Conservation (phyloP, 1,140 invertebrate genomes). For the Panonychus citri region DNA sequence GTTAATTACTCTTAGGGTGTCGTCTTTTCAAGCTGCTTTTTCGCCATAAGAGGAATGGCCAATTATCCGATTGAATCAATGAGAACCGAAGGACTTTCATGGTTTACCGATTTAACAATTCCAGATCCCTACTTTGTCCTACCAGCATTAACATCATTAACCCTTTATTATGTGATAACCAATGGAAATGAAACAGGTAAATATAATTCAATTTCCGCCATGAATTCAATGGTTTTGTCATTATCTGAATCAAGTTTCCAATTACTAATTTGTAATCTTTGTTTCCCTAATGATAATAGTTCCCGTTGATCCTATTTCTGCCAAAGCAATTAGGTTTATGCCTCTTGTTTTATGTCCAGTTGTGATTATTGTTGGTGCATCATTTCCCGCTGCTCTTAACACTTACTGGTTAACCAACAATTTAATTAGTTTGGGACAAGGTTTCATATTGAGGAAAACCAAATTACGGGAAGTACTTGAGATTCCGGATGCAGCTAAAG, state of each 20-base stretch:
- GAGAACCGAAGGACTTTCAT: constrained; percentile 60
- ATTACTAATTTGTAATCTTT: too few species aligned
- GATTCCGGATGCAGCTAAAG: too few species aligned
- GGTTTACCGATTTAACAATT: constrained; percentile 77
- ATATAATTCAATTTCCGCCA: neutral
- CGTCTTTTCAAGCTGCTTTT: constrained; percentile 29
- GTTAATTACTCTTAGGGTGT: too few species aligned
- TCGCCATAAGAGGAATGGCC: constrained; percentile 57
- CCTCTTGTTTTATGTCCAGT: neutral
- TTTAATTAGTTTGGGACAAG: constrained; percentile 61
- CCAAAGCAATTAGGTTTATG: neutral
- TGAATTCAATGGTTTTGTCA: too few species aligned
- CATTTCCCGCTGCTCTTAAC: constrained; percentile 41
- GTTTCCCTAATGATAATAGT: too few species aligned
- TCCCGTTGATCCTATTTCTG: neutral
- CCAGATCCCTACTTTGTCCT: constrained; percentile 69
- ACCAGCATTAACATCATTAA: constrained; percentile 56
- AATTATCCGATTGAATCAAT: constrained; percentile 65
- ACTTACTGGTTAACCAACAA: constrained; percentile 78
- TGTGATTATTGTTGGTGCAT: constrained; percentile 10
- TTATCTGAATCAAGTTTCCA: too few species aligned
- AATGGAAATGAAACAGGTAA: constrained; percentile 21
- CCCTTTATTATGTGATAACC: constrained; percentile 55
- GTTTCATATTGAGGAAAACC: too few species aligned
- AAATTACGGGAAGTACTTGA: too few species aligned